These are phyloP conservation scores for Lasioglossum lativentre DNA, from an alignment of 2,888 invertebrate genomes.

Conservation along the genomic window DNA sequence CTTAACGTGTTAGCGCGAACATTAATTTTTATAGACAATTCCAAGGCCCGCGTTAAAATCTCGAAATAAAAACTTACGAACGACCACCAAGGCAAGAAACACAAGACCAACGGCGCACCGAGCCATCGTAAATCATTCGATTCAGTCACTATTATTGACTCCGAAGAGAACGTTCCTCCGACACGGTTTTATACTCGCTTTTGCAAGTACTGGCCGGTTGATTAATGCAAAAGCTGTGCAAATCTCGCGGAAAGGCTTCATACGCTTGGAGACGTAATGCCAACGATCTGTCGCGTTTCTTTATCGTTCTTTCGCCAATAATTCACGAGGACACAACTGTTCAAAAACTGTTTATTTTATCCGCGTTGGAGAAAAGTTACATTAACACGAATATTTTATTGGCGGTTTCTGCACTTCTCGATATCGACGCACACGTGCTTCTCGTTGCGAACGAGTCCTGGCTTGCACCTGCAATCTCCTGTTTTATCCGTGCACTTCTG, in stretches of 20 bases:
- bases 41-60: background rate
- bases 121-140: slow-evolving; percentile 6
- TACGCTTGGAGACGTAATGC: background rate
- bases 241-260: background rate
- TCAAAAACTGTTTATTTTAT: background rate
- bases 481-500: slow-evolving; percentile 3
- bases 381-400: background rate
- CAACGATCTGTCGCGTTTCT: background rate
- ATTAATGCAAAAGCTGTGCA: slow-evolving; percentile 22
- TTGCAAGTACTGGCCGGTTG: background rate
- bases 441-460: slow-evolving; percentile 10
- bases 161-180: background rate
- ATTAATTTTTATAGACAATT: background rate
- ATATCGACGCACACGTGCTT: background rate
- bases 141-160: background rate
- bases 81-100: background rate
- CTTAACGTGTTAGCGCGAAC: background rate
- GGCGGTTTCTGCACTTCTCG: background rate
- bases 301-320: background rate
- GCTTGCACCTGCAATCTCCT: slow-evolving; percentile 13
- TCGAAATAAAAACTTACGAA: background rate
- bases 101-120: background rate
- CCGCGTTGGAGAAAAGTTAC: no score
- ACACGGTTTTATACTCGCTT: slow-evolving; percentile 18
- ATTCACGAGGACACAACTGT: background rate